phyloP scores from a whole-genome alignment of 2,888 invertebrate species.

The Harpalus rubripes region DNA sequence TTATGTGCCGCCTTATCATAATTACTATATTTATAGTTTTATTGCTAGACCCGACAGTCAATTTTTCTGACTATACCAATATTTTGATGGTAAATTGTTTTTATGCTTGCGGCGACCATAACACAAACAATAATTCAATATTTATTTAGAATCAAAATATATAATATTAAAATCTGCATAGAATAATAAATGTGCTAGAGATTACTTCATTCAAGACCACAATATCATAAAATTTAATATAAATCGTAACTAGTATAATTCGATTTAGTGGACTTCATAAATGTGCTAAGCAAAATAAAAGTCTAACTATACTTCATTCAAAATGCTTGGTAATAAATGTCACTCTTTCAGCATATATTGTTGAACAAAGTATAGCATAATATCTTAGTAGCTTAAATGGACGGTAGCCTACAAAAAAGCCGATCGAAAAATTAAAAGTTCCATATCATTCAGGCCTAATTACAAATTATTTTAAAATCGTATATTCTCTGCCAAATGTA shows the following conservation, averaged over 20 bases:
- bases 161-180: constrained; percentile 1
- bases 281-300: constrained; percentile 22
- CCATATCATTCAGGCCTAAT: constrained; percentile 53
- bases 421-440: constrained; percentile 45
- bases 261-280: constrained; percentile 23
- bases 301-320: neutral
- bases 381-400: constrained; percentile 58
- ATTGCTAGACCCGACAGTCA: too few relatives aligned
- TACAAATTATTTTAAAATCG: constrained; percentile 47
- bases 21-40: too few relatives aligned
- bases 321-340: constrained; percentile 12
- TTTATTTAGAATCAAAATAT: constrained; percentile 27
- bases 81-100: too few relatives aligned
- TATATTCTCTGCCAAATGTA: constrained; percentile 58
- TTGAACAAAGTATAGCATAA: constrained; percentile 17
- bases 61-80: too few relatives aligned
- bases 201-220: neutral
- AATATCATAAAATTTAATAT: neutral
- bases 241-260: constrained; percentile 11
- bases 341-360: constrained; percentile 13
- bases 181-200: constrained; percentile 29
- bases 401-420: constrained; percentile 64
- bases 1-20: too few relatives aligned
- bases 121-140: neutral
- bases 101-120: too few relatives aligned